A percentile compares a stretch with the other conserved stretches of the same genome.
Evolutionary conservation across 2,797 vertebrate species (phyloP).

Genomic region (Choloepus didactylus): DNA sequence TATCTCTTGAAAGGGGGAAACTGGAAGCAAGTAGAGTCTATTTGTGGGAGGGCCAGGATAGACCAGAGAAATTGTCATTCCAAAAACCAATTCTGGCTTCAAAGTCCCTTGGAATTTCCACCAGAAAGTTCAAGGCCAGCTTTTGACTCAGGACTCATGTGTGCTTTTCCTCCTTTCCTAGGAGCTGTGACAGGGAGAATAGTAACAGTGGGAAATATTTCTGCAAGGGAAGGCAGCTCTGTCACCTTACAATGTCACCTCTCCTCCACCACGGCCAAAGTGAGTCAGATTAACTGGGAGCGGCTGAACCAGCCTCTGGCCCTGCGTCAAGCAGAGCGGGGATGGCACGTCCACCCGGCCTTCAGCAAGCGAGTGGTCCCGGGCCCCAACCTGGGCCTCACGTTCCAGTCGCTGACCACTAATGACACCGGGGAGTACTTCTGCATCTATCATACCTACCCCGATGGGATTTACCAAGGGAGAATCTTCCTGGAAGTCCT

Average conservation of each 20-base stretch:
- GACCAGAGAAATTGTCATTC: background rate
- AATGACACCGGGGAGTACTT: conserved; percentile 82
- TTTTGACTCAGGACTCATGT: background rate
- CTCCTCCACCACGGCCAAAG: conserved; percentile 13
- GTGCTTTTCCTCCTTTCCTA: background rate
- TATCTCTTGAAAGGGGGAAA: background rate
- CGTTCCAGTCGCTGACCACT: conserved; percentile 40
- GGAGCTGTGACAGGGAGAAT: conserved; percentile 30
- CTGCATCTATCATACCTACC: conserved; percentile 82
- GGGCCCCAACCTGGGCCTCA: conserved; percentile 56
- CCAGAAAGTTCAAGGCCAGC: background rate
- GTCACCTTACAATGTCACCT: conserved; percentile 79
- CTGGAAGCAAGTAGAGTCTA: background rate
- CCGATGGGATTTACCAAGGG: conserved; percentile 73
- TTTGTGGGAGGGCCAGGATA: no score
- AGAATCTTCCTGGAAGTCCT: conserved; percentile 78
- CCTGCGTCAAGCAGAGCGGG: background rate
- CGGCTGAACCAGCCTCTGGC: conserved; percentile 61
- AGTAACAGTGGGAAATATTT: conserved; percentile 64
- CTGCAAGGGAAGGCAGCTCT: conserved; percentile 70
- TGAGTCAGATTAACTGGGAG: conserved; percentile 83
- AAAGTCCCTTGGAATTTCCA: background rate
- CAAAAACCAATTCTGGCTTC: background rate
- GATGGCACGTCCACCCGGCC: background rate
- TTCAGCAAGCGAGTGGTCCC: conserved; percentile 59